phyloP scores from a whole-genome alignment of 1,140 invertebrate genomes.

The Caenorhabditis tropicalis region DNA sequence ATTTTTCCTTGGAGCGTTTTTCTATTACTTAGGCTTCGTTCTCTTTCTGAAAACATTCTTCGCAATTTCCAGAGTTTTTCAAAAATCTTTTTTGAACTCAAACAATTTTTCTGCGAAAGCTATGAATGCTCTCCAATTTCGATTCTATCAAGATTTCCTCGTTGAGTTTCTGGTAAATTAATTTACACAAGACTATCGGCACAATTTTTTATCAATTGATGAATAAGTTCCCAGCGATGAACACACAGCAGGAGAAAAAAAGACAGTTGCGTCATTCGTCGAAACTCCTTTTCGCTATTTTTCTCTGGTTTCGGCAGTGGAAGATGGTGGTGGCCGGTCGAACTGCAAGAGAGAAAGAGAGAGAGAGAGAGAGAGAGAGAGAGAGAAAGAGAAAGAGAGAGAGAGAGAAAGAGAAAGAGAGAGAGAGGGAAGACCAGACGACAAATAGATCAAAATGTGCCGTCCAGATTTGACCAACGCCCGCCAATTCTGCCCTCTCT shows the following conservation, averaged over 20 bases:
- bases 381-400: no score
- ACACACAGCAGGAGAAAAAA: not conserved
- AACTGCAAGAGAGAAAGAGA: slow-evolving; percentile 25
- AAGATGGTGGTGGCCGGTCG: not conserved
- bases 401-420: no score
- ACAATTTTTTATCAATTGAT: not conserved
- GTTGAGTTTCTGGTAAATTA: no score
- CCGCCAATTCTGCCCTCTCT: no score
- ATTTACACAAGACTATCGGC: no score
- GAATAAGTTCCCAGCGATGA: not conserved
- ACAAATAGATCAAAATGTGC: slow-evolving; percentile 29
- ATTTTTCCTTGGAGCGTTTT: not conserved
- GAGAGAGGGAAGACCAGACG: not conserved
- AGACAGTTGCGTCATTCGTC: not conserved
- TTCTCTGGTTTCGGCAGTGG: no score
- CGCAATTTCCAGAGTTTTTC: no score
- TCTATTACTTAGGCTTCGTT: not conserved
- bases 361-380: not conserved
- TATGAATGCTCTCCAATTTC: no score
- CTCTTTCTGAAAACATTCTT: no score
- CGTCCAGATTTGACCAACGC: slow-evolving; percentile 4
- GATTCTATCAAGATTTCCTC: no score
- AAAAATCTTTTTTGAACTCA: no score
- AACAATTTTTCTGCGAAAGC: no score
- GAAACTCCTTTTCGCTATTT: not conserved